Evolutionary conservation across 2,113 vertebrate genomes (phyloP).

Genomic region (Coturnix japonica): DNA sequence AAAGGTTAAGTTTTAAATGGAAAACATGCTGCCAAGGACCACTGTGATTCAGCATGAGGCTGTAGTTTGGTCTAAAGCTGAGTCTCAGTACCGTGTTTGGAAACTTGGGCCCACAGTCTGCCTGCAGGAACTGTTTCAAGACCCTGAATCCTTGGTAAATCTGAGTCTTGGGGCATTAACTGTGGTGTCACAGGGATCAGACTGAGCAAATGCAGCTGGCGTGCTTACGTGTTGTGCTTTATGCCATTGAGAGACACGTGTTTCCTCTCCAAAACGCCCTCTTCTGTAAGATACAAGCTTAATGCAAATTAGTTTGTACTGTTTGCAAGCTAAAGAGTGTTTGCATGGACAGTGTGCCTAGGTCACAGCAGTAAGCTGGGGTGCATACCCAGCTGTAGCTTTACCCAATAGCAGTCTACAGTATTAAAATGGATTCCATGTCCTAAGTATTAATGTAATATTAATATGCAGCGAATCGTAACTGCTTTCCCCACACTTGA

Average conservation of each 20-base stretch:
- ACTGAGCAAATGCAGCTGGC: not conserved
- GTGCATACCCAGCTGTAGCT: not conserved
- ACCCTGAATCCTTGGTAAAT: not conserved
- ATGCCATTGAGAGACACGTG: not conserved
- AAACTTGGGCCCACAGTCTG: not conserved
- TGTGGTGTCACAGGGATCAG: not conserved
- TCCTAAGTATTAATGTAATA: not conserved
- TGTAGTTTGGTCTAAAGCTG: slow-evolving; percentile 13
- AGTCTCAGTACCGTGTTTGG: not conserved
- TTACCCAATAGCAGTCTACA: not conserved
- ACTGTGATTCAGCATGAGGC: slow-evolving; percentile 31
- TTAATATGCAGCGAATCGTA: not conserved
- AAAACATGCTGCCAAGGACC: slow-evolving; percentile 1
- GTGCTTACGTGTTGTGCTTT: not conserved
- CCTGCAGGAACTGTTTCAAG: slow-evolving; percentile 3
- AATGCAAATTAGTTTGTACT: not conserved
- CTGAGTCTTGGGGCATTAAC: not conserved
- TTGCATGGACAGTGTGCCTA: not conserved
- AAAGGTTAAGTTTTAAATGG: slow-evolving; percentile 22
- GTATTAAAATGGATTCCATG: not conserved
- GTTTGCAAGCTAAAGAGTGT: not conserved
- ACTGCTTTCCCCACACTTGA: not conserved
- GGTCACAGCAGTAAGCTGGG: not conserved
- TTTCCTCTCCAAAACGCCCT: not conserved
- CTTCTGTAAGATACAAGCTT: not conserved